Evolutionary conservation across 2,888 invertebrate species (phyloP).

Genomic region (Acronicta alni): DNA sequence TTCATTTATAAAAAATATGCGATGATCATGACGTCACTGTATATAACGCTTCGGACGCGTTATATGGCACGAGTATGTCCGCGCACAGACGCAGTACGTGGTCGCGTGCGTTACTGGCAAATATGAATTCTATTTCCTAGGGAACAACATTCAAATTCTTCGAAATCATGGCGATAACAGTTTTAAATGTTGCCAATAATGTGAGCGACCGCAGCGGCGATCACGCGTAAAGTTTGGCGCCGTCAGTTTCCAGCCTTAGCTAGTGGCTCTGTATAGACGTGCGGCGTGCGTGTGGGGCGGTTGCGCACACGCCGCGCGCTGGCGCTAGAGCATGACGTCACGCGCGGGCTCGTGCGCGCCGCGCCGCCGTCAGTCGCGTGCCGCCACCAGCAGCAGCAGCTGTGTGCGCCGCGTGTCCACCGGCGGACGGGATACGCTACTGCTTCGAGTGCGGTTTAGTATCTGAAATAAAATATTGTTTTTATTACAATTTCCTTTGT

Average conservation of each 20-base stretch:
- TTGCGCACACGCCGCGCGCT: slow-evolving; percentile 52
- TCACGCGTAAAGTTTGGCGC: no score
- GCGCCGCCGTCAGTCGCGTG: slow-evolving; percentile 78
- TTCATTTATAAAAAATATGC: no score
- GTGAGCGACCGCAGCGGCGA: no score
- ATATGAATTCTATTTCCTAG: no score
- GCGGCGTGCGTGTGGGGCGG: slow-evolving; percentile 45
- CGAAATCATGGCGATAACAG: no score
- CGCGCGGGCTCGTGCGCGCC: slow-evolving; percentile 67
- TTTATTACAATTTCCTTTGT: no score
- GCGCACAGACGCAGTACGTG: no score
- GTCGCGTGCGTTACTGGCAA: no score
- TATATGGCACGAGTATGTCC: no score
- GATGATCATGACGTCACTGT: not conserved
- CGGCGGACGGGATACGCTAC: slow-evolving; percentile 70
- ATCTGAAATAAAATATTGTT: slow-evolving; percentile 64
- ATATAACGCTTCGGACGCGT: no score
- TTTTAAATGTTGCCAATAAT: no score
- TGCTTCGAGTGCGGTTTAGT: slow-evolving; percentile 79
- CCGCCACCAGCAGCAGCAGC: slow-evolving; percentile 74
- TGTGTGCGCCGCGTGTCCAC: slow-evolving; percentile 76
- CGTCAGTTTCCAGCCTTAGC: not conserved
- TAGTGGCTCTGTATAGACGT: slow-evolving; percentile 15
- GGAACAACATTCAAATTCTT: no score
- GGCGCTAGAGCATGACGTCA: slow-evolving; percentile 84